Base-by-base conservation (phyloP, 2,888 invertebrate genomes). In the Mythimna pallens region DNA sequence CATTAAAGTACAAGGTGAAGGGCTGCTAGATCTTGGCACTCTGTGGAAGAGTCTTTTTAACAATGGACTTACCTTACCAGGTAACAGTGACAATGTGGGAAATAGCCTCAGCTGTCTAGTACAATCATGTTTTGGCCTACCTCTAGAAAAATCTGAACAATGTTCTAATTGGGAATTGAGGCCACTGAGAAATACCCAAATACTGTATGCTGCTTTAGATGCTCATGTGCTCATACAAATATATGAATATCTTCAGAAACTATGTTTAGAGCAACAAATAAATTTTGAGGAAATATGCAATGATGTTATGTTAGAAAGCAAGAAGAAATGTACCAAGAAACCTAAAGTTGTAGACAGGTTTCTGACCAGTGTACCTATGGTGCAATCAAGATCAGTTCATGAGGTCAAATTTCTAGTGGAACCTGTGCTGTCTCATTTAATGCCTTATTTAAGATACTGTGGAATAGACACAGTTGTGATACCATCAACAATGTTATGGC, bases 91-190 rank as follows among this genome's bases (percentile, higher is more conserved):
- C 79, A 94, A 92, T 84, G 94, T 94, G 25, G 97, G 97, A 6
- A 97, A 97, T 78, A 97, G 98, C 80, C 96, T 99, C 36, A 97
- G 97, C 87, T 97, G 97, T 80, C 93, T 99, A 73, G 98, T 98
- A 0, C 97, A 98, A 88, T 94, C 97, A 57, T 98, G 98, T 90
- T 97, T 98, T 89, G 98, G 98, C 9, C 95, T 97, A 70, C 97
- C 97, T 61, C 93, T 99, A 58, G 97, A 98, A 92, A 99, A 99
- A 93, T 97, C 97, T n/a, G 98, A 99, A 93, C 99, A 99, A 89
- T 98, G 98, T 93, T 98, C 98, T 0, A 98, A 99, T 92, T 99
- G 99, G 99, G 98, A 98, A 88, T 97, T 97, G 84, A 96, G 99
- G 83, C 99, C 99, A 14, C 90, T 99, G 67, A 94, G 98, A 64